phyloP scores from a whole-genome alignment of 2,113 vertebrate genomes.

The Chlamydotis undulata region DNA sequence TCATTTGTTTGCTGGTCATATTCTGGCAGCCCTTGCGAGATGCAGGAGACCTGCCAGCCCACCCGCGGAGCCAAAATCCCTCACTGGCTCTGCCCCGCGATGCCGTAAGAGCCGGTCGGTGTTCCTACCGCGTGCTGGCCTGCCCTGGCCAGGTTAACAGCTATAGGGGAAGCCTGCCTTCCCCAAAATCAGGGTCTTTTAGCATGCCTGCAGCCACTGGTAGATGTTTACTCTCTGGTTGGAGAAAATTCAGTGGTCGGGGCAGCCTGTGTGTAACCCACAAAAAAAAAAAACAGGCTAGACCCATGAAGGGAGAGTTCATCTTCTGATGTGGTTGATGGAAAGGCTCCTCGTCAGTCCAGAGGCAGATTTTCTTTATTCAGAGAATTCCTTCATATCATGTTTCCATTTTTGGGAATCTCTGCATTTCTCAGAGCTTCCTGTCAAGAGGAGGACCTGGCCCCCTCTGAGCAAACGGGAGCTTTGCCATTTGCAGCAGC shows the following conservation, averaged over 20 bases:
- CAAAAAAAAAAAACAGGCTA: neutral
- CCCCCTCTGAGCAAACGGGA: neutral
- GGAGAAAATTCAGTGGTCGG: neutral
- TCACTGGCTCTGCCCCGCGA: fast-evolving
- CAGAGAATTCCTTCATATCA: neutral
- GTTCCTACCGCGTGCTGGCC: neutral
- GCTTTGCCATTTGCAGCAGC: conserved; percentile 34
- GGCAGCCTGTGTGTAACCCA: neutral
- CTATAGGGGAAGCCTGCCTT: neutral
- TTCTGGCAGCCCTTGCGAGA: neutral
- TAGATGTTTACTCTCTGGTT: neutral
- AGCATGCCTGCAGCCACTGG: neutral
- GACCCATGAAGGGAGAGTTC: neutral
- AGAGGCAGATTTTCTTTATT: neutral
- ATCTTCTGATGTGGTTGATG: neutral
- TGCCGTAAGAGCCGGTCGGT: neutral
- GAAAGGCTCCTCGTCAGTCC: neutral
- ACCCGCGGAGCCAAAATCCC: fast-evolving
- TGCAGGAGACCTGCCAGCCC: neutral
- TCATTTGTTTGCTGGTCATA: neutral
- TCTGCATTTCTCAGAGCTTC: conserved; percentile 17
- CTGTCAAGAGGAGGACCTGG: conserved; percentile 32
- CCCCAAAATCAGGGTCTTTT: neutral
- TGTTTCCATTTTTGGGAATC: conserved; percentile 45
- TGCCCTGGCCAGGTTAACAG: neutral